Base-by-base conservation (phyloP, 2,888 invertebrate species). In the Apodemia zela region DNA sequence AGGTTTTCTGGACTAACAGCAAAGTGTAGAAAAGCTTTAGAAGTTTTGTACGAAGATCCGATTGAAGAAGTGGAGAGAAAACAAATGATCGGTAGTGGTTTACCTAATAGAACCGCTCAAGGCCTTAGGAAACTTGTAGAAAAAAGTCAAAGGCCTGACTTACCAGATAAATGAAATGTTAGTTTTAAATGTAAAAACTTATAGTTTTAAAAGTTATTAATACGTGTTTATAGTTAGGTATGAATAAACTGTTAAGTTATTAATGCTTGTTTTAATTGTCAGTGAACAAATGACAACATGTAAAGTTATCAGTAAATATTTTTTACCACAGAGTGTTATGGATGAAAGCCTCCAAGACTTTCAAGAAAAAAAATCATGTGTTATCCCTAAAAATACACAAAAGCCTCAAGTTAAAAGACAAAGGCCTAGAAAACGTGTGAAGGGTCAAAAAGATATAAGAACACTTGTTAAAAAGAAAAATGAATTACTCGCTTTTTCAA, bases 331-430 rank as follows among this genome's bases (percentile, higher is more conserved):
- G 63, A 64, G 67, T 80, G 82, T 66, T 75, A 86, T 86, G 85
- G 91, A 92, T 72, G 89, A 89, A 29, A 92, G 90, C 71, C 75
- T 86, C 51, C 74, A 79, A 7, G 88, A 89, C 63, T 89, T 89
- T 72, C 74, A 85, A 69, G 84, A 85, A 66, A 79, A 80, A 62
- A 89, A 85, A 70, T 76, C 76, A 66, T 75, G 63, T 64, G 71
- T 65, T 57, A 72, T 73, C 65, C 82, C 85, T 1, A 86, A 85
- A 71, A 76, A 68, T 10, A 58, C 63, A 25, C 65, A 72, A 42
- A 80, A 79, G 62, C 59, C 66, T 6, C 81, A 79, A 62, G 59
- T 59, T 35, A 75, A 67, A 67, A 60, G 69, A 67, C 73, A 66
- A 42, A 75, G 67, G 51, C 60, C 60, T 29, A 63, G 57, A 18